Evolutionary conservation across 2,113 vertebrate genomes (phyloP), one percentile per base, ranked within the genome.

Genomic region (Amia ocellicauda): DNA sequence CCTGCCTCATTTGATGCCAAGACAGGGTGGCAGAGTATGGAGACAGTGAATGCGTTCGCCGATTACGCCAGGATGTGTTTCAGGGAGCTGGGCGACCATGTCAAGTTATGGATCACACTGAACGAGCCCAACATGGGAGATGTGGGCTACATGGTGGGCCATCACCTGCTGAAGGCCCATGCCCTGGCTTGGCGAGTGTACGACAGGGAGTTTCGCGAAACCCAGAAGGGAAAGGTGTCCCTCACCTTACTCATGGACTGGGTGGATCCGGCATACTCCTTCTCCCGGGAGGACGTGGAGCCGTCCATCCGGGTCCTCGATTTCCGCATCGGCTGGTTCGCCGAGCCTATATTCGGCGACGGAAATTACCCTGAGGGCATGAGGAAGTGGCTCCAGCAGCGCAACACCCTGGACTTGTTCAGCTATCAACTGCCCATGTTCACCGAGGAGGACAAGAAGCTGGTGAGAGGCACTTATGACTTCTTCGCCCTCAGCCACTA

Each of bases 401-500:
- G 89, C 64, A 93, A 87, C 69, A 76, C 85, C 2, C 62, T 86
- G 1, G 89, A 90, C 50, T 58, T 87, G 7, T 82, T 85, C 72
- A 83, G 84, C 65, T 85, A 86, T 64, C 87, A 90, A 19, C 85
- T 98, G 56, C 96, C 97, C 2, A 85, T 88, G 67, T 98, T 99
- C 84, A 95, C 90, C 1, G 86, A 93, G 42, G 85, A 90, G 0
- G 94, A 96, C 50, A 88, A 74, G 28, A 72, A 67, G 55, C 82
- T 95, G 49, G 88, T 98, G 26, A 87, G 63, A 73, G 95, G 95
- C 26, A 91, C 96, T 0, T 97, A 89, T 41, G 97, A 99, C 78
- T 99, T 99, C 78, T 89, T 99, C 66, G 97, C 94, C 3, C 67
- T 99, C 24, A 94, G 92, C 74, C 97, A 99, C 75, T 97, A 93